Evolutionary conservation across 2,797 vertebrate genomes (phyloP), one percentile per base, ranked within the genome.

Genomic region (Carapus acus): DNA sequence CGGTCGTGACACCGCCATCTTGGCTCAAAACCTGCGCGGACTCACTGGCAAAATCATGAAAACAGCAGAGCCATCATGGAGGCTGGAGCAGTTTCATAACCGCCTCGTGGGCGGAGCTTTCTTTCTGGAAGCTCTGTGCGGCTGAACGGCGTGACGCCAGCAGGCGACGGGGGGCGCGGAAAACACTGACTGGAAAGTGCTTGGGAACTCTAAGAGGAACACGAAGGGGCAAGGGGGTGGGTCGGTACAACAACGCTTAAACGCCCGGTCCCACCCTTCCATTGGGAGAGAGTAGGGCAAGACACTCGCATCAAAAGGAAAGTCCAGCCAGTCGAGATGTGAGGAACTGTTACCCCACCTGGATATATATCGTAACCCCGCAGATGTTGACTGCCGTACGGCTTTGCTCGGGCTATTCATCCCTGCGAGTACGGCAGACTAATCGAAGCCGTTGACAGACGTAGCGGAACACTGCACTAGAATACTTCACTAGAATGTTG

Each of bases 61-160:
- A 37, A 56, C 43, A n/a, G 43, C 18, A 44, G 83, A 80, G 77
- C 86, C 87, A 79, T 80, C 65, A 88, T 87, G 88, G 87, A 67
- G 76, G 70, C 40, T 16, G 51, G 47, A 44, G 24, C 76, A 85
- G 87, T 84, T 88, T 87, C 87, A 65, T 83, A 86, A 83, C 69
- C 53, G 33, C 43, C 29, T 57, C 58, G 81, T 79, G 57, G 86
- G 88, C 63, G 87, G 86, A 83, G 88, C 74, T 54, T 69, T 54
- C 46, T 63, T 82, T 84, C 76, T 83, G 82, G 78, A 82, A 79
- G 77, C 82, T 77, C 73, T 24, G 68, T 20, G 59, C 58, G 69
- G 59, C 72, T 19, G 47, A 61, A 67, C 56, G 58, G 63, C 58
- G 58, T 67, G 70, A 69, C 68, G 33, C n/a, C n/a, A n/a, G 62